Base-by-base conservation (phyloP, 2,113 vertebrate species). In the Choloepus hoffmanni region DNA sequence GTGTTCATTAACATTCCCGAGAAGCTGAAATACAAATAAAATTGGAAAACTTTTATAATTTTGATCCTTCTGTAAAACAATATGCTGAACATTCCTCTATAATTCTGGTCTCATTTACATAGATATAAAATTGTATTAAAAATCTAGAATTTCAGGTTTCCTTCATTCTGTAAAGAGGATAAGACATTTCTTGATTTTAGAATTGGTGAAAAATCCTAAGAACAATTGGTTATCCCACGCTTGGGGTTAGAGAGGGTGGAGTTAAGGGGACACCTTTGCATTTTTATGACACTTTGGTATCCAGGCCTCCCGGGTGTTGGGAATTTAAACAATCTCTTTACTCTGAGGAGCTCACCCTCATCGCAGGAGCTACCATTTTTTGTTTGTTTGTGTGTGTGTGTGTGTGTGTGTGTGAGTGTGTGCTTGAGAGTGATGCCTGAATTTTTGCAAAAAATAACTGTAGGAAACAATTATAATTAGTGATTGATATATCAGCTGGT, bases 231-330 rank as follows among this genome's bases (percentile, higher is more conserved):
- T 21, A 26, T 24, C 12, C 16, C 2, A 55, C 2, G 0, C 67
- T 79, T 40, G 5, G 30, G n/a, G 19, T 4, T 0, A 0, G 6
- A 50, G 36, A n/a, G 14, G 0, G 0, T 5, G 40, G 5, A 13
- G 19, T 26, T 11, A 1, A 26, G 23, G 16, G 60, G 36, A 3
- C 2, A 9, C 14, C 33, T 19, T 5, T 2, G 7, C 21, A 1
- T 28, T 11, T 12, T 15, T 45, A 30, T 50, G 55, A 16, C 2
- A 12, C 45, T 33, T 2, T 4, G 23, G 23, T 12, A 19, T 12
- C 0, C 40, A 53, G 50, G 33, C n/a, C 60, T 76, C 23, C 55
- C 15, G 55, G 16, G 11, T 5, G 0, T n/a, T 68, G 28, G 3
- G 36, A 43, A 7, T 62, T 65, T 21, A 63, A 87, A 40, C 21